Percentiles rank a stretch among this genome's conserved stretches.
These are phyloP conservation scores for Drosophila sulfurigaster DNA, from an alignment of 1,140 invertebrate species.

Conservation along the genomic window DNA sequence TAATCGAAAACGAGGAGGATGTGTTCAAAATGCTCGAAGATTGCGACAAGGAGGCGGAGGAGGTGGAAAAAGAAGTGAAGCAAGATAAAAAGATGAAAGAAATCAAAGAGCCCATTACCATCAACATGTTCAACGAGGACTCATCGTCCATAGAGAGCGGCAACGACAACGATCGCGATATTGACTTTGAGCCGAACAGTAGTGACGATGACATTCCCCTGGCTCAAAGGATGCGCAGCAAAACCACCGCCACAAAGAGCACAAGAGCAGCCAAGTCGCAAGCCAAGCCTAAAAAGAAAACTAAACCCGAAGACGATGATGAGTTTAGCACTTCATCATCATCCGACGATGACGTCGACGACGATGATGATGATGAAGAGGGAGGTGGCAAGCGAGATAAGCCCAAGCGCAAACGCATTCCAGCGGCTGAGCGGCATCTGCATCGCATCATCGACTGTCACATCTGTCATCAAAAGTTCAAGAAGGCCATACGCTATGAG, in stretches of 20 bases:
- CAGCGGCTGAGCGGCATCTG: constrained; percentile 68
- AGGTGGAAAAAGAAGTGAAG: constrained; percentile 60
- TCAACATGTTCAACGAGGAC: constrained; percentile 63
- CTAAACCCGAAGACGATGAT: constrained; percentile 37
- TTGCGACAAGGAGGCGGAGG: constrained; percentile 78
- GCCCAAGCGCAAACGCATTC: constrained; percentile 72
- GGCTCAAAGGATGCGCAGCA: constrained; percentile 61
- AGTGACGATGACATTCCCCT: constrained; percentile 78
- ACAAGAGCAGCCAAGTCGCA: constrained; percentile 31
- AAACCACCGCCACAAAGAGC: constrained; percentile 1
- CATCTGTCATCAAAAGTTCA: constrained; percentile 82
- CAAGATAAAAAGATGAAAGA: constrained; percentile 40
- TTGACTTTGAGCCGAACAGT: constrained; percentile 71
- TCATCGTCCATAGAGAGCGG: constrained; percentile 58
- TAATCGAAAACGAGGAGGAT: constrained; percentile 80
- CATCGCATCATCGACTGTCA: constrained; percentile 79
- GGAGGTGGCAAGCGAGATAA: constrained; percentile 40
- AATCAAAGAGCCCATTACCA: constrained; percentile 15
- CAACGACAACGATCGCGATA: constrained; percentile 66
- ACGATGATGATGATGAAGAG: constrained; percentile 48
- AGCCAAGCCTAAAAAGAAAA: constrained; percentile 53
- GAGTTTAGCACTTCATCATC: constrained; percentile 50
- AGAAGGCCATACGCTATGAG: constrained; percentile 77
- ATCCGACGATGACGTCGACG: constrained; percentile 47
- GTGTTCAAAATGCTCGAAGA: constrained; percentile 81